Base-by-base conservation (phyloP, 2,113 vertebrate genomes). In the Grus americana region DNA sequence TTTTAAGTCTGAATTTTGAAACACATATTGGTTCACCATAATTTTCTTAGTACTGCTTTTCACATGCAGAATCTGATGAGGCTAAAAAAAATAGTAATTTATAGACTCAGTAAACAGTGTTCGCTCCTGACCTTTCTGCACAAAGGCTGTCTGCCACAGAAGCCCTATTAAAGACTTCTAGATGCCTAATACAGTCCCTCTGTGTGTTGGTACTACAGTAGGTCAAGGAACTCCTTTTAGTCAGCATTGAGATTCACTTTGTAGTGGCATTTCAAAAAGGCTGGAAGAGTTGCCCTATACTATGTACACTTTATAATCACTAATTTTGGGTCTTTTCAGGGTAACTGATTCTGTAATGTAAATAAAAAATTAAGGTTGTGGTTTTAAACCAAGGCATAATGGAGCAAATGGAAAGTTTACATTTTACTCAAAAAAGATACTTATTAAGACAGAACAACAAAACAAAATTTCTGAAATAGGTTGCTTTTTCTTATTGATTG, bases 191-290 rank as follows among this genome's bases (percentile, higher is more conserved):
- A 88, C 59, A 85, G 74, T 95, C 87, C 94, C 90, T 88, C 85
- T 94, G 95, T 63, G 94, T 76, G 79, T 58, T 94, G 91, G 59
- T 82, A 91, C 79, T 95, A 79, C 92, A 92, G 81, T 42, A 96
- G 96, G 94, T 97, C 94, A 97, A 89, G 95, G 85, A 93, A 95
- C 76, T 95, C 90, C 93, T 94, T 95, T 95, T 96, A 96, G 81
- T 87, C 90, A 76, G 86, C n/a, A 68, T 75, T 86, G 93, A 93
- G 94, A 76, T 85, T 94, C 38, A 67, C 58, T 73, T 91, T 85
- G 57, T 89, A 82, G 26, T 59, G 87, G 81, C 90, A 86, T 95
- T 88, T 92, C 66, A 71, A 72, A 96, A 93, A 40, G 68, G 66
- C 78, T 72, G 29, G n/a, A 54, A 75, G 59, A 79, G 26, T 70